phyloP scores from a whole-genome alignment of 2,113 vertebrate species.

The Erythrocercus mccallii region DNA sequence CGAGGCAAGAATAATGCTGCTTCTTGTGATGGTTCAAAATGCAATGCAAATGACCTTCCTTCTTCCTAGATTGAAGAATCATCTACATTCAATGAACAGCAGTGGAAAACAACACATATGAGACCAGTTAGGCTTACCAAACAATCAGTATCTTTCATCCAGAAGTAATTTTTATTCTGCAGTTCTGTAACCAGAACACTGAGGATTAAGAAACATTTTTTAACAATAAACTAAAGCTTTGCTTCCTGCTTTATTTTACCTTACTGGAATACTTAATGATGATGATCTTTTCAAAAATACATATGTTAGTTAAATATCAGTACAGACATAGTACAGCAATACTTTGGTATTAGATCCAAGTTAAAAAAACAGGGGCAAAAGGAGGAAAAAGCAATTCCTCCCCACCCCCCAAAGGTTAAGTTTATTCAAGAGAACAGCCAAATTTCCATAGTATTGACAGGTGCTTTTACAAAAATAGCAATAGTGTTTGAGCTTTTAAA shows the following conservation, averaged over 20 bases:
- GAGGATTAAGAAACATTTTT: background rate
- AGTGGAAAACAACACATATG: background rate
- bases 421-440: background rate
- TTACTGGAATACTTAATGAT: background rate
- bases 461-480: background rate
- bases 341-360: background rate
- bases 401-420: background rate
- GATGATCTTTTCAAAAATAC: background rate
- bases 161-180: background rate
- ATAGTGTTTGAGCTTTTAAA: background rate
- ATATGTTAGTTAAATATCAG: background rate
- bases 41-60: background rate
- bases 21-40: background rate
- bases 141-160: background rate
- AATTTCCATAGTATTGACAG: background rate
- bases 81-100: background rate
- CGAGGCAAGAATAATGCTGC: background rate
- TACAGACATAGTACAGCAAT: background rate
- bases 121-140: background rate
- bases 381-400: background rate
- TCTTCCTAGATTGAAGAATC: background rate
- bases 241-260: background rate
- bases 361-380: background rate
- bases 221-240: background rate
- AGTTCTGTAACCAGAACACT: background rate